Conservation (phyloP, 2,888 invertebrate genomes). For the Drosophila nr. perissopoda region DNA sequence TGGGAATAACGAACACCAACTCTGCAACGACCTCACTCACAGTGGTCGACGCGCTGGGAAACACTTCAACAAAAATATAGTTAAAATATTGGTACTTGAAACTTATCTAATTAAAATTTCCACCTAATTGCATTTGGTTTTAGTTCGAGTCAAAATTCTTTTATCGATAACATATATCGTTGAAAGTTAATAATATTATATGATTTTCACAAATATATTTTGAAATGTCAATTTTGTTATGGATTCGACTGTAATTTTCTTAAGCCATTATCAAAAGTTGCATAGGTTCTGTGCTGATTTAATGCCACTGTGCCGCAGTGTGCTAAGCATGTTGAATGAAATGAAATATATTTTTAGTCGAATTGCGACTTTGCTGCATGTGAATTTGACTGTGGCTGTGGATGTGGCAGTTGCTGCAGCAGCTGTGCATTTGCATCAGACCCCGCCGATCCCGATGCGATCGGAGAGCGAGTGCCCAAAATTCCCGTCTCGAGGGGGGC, state of each 20-base stretch:
- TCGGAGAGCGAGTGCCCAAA: conserved; percentile 4
- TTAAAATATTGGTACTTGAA: neutral
- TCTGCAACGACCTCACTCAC: conserved; percentile 36
- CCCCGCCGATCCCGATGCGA: conserved; percentile 13
- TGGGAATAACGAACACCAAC: conserved; percentile 60
- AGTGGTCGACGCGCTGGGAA: conserved; percentile 14
- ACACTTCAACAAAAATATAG: neutral
- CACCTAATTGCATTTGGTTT: neutral
- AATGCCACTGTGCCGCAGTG: conserved; percentile 33
- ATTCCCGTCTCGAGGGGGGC: conserved; percentile 17
- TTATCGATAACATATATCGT: neutral
- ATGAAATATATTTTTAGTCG: conserved; percentile 73
- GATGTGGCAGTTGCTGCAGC: conserved; percentile 48
- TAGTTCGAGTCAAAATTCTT: neutral
- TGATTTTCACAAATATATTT: neutral
- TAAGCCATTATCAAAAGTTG: neutral
- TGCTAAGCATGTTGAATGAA: conserved; percentile 57
- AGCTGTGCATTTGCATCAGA: conserved; percentile 71
- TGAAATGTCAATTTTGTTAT: too few relatives aligned
- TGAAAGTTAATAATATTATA: neutral
- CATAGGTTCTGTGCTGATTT: neutral
- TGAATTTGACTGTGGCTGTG: conserved; percentile 35
- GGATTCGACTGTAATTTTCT: too few relatives aligned
- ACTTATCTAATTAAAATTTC: neutral
- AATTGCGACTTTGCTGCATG: conserved; percentile 67